These are phyloP conservation scores for Smutsia temminckii DNA, from an alignment of 2,797 vertebrate genomes.

Conservation along the genomic window DNA sequence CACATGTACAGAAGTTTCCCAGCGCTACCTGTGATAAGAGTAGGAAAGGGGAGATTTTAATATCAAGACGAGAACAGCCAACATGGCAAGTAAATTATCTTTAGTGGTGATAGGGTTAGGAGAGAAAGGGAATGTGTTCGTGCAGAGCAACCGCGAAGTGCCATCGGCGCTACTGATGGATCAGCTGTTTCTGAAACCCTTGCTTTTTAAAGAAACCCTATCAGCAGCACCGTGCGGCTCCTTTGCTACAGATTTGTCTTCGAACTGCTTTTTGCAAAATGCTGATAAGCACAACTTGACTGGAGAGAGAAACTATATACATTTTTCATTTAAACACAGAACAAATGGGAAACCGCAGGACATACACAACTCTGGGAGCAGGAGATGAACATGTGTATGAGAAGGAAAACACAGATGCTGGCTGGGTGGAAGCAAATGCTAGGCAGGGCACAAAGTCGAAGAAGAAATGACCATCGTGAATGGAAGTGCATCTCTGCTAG, in stretches of 20 bases:
- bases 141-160: conserved; percentile 18
- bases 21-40: conserved; percentile 61
- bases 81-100: conserved; percentile 37
- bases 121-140: conserved; percentile 52
- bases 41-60: conserved; percentile 18
- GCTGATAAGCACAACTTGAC: conserved; percentile 53
- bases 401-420: conserved; percentile 23
- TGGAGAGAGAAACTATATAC: conserved; percentile 53
- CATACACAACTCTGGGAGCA: conserved; percentile 20
- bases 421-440: background rate
- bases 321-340: conserved; percentile 70
- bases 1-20: conserved; percentile 54
- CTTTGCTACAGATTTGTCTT: conserved; percentile 31
- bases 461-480: background rate
- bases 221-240: conserved; percentile 14
- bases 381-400: background rate
- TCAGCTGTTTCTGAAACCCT: conserved; percentile 60
- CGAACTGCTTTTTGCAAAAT: conserved; percentile 45
- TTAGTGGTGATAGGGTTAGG: background rate
- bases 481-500: background rate
- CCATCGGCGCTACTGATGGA: conserved; percentile 60
- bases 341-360: conserved; percentile 52
- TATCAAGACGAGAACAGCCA: conserved; percentile 57
- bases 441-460: background rate
- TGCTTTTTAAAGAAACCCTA: conserved; percentile 62